Evolutionary conservation across 1,140 invertebrate species (phyloP).

Genomic region (Drosophila mauritiana): DNA sequence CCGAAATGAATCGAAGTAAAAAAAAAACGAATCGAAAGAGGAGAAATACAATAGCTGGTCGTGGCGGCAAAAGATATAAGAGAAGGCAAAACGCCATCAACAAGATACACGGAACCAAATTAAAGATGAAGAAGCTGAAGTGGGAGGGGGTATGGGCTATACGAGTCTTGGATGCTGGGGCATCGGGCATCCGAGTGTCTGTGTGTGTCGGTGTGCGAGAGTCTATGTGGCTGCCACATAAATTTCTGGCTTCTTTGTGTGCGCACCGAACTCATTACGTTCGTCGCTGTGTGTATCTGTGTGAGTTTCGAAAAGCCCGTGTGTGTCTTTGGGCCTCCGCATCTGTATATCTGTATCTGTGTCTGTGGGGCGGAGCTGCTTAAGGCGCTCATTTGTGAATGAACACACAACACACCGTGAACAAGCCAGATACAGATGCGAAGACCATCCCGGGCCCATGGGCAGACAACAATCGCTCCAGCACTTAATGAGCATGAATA

Average conservation of each 20-base stretch:
- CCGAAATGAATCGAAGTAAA: not conserved
- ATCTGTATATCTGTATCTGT: conserved; percentile 18
- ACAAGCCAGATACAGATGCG: conserved; percentile 45
- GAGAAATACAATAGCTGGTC: conserved; percentile 57
- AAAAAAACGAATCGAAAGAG: conserved; percentile 21
- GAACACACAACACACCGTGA: conserved; percentile 66
- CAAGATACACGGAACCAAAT: conserved; percentile 81
- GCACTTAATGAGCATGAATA: conserved; percentile 83
- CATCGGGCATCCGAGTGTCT: conserved; percentile 3
- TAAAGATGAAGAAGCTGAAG: conserved; percentile 76
- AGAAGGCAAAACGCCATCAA: conserved; percentile 82
- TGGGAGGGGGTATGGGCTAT: not conserved
- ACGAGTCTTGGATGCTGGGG: conserved; percentile 3
- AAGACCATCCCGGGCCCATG: conserved; percentile 37
- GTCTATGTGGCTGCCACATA: conserved; percentile 79
- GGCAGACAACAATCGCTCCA: conserved; percentile 54
- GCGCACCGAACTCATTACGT: conserved; percentile 61
- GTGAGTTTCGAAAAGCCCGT: not conserved
- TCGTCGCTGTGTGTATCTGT: conserved; percentile 11
- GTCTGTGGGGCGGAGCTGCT: conserved; percentile 79
- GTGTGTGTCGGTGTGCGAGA: conserved; percentile 27
- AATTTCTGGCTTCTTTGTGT: conserved; percentile 60
- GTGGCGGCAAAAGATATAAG: conserved; percentile 72
- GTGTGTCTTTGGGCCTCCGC: conserved; percentile 22
- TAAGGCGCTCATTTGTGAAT: conserved; percentile 84